Percentiles rank a stretch among this genome's conserved stretches.
phyloP scores from a whole-genome alignment of 1,140 invertebrate genomes.

The Drosophila fuyamai region DNA sequence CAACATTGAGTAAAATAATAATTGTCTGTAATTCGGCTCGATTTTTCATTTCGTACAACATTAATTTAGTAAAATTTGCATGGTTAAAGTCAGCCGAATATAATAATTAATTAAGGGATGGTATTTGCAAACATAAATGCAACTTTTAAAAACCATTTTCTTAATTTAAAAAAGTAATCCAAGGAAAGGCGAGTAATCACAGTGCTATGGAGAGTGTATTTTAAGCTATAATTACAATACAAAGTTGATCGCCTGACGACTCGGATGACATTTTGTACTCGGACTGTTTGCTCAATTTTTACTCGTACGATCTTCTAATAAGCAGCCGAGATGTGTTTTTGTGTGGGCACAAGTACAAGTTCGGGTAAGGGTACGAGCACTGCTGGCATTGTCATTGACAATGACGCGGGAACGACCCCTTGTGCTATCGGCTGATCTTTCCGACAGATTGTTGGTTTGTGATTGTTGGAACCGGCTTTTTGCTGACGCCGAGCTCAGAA shows the following conservation, averaged over 20 bases:
- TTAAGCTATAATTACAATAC: conserved; percentile 18
- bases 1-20: no score
- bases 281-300: conserved; percentile 56
- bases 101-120: no score
- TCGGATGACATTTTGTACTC: conserved; percentile 28
- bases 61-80: no score
- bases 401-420: conserved; percentile 71
- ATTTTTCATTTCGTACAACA: no score
- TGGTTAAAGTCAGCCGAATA: neutral
- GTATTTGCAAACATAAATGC: no score
- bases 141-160: no score
- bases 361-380: conserved; percentile 24
- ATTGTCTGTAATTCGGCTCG: no score
- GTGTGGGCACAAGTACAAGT: conserved; percentile 31
- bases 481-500: conserved; percentile 7
- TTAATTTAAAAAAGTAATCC: no score
- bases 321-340: conserved; percentile 30
- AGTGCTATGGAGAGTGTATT: neutral
- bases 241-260: conserved; percentile 37
- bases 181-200: neutral
- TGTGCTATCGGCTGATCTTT: conserved; percentile 53
- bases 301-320: conserved; percentile 76
- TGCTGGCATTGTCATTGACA: conserved; percentile 66
- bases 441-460: conserved; percentile 11
- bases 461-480: conserved; percentile 31